phyloP scores from a whole-genome alignment of 2,888 invertebrate species.

The Saturnia pavonia region DNA sequence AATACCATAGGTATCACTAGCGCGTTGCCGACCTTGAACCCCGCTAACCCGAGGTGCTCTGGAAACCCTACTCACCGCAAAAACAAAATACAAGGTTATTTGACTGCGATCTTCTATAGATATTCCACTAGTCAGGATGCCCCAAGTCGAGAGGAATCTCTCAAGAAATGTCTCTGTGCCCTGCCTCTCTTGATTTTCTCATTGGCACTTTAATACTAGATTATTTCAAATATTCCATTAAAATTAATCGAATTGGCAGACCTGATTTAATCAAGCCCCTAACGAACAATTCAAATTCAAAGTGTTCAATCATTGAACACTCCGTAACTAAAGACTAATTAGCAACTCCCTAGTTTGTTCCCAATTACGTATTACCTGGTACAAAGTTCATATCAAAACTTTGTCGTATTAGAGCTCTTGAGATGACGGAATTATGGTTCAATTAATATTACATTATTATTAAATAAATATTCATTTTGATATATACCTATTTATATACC shows the following conservation, averaged over 20 bases:
- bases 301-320: conserved; percentile 15
- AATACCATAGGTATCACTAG: too few relatives aligned
- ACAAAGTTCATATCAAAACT: conserved; percentile 18
- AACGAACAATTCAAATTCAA: conserved; percentile 19
- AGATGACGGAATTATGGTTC: conserved; percentile 1
- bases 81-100: too few relatives aligned
- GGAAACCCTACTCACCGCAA: too few relatives aligned
- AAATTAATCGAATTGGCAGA: conserved; percentile 27
- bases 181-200: too few relatives aligned
- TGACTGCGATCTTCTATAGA: too few relatives aligned
- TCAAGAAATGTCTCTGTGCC: too few relatives aligned
- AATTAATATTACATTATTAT: neutral
- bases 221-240: conserved; percentile 24
- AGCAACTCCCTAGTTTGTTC: conserved; percentile 11
- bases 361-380: conserved; percentile 14
- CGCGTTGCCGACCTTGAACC: too few relatives aligned
- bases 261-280: conserved; percentile 27
- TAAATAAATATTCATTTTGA: neutral
- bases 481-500: neutral
- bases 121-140: too few relatives aligned
- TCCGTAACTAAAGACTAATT: conserved; percentile 16
- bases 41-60: too few relatives aligned
- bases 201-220: neutral
- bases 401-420: neutral
- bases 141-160: too few relatives aligned